Percentiles rank a stretch among this genome's conserved stretches.
Conservation (phyloP, 2,797 vertebrate species). For the Merluccius polli region DNA sequence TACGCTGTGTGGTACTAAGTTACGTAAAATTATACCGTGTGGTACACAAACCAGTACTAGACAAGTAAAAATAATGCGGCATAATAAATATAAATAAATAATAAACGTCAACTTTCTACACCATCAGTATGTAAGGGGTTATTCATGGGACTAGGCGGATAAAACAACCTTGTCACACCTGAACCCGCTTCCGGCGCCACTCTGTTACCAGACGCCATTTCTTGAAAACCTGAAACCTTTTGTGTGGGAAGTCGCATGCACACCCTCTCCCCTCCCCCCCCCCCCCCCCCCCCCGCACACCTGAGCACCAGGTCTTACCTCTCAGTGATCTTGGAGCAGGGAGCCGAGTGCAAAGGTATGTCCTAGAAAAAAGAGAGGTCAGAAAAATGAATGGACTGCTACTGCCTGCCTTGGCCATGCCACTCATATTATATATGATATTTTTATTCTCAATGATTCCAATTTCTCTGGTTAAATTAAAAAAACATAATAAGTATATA, state of each 20-base stretch:
- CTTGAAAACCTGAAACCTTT: not conserved
- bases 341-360: conserved; percentile 78
- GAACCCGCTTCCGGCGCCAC: not conserved
- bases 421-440: not conserved
- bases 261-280: not conserved
- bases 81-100: too few species aligned
- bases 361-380: conserved; percentile 70
- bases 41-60: too few species aligned
- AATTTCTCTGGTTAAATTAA: not conserved
- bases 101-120: too few species aligned
- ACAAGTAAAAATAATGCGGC: too few species aligned
- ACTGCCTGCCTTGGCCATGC: not conserved
- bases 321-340: conserved; percentile 72
- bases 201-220: not conserved
- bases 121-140: not conserved
- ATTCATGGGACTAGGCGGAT: not conserved
- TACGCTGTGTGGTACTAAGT: too few species aligned
- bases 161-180: not conserved
- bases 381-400: not conserved
- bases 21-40: too few species aligned
- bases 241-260: not conserved
- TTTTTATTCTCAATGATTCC: not conserved
- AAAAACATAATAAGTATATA: not conserved
- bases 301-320: conserved; percentile 73
- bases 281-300: not conserved